Percentiles rank a stretch among this genome's conserved stretches.
Evolutionary conservation across 2,888 invertebrate genomes (phyloP).

Genomic region (Empis stercorea): DNA sequence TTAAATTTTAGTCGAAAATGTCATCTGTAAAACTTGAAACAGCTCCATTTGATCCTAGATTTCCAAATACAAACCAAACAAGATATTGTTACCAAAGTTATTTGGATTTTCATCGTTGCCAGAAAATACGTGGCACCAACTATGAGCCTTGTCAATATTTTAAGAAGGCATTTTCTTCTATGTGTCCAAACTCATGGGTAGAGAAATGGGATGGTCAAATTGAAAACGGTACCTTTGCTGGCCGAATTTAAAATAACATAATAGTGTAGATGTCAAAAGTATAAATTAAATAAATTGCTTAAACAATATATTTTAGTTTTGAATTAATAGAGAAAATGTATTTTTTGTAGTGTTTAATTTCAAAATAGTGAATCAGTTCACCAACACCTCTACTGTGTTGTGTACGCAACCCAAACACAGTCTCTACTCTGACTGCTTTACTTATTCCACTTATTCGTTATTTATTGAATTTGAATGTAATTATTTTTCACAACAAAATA

Average conservation of each 20-base stretch:
- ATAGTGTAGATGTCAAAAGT: too few species aligned
- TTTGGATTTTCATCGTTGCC: slow-evolving; percentile 85
- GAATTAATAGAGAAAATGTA: too few species aligned
- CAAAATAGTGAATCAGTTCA: too few species aligned
- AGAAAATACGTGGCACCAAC: slow-evolving; percentile 73
- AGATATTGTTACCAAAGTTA: slow-evolving; percentile 90
- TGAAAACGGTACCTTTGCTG: slow-evolving; percentile 65
- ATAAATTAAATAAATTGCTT: background rate
- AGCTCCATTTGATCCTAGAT: slow-evolving; percentile 90
- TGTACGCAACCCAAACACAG: too few species aligned
- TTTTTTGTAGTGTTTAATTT: too few species aligned
- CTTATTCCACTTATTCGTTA: too few species aligned
- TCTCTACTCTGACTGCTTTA: too few species aligned
- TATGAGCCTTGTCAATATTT: slow-evolving; percentile 88
- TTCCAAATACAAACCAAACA: slow-evolving; percentile 91
- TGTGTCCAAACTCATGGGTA: slow-evolving; percentile 81
- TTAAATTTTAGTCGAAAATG: background rate
- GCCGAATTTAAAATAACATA: slow-evolving; percentile 45
- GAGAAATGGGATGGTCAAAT: slow-evolving; percentile 81
- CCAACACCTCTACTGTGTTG: too few species aligned
- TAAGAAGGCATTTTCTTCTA: slow-evolving; percentile 59
- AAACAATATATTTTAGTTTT: too few species aligned
- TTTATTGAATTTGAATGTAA: too few species aligned
- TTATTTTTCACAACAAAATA: too few species aligned
- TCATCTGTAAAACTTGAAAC: slow-evolving; percentile 37